Conservation (phyloP, 2,797 vertebrate genomes). For the Epinephelus coioides region DNA sequence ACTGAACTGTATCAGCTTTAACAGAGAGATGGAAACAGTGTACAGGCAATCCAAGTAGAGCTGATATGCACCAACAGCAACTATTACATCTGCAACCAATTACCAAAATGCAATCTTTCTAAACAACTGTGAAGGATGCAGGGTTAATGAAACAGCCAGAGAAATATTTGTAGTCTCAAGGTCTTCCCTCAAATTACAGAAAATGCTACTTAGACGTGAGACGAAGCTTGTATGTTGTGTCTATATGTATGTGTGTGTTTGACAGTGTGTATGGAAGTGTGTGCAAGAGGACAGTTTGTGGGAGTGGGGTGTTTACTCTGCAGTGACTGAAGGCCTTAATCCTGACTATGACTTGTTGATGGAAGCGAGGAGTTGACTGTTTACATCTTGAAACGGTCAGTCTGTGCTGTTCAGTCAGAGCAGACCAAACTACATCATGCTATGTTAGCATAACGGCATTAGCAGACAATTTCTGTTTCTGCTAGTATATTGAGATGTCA, state of each 20-base stretch:
- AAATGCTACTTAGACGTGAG: slow-evolving; percentile 15
- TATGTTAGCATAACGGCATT: background rate
- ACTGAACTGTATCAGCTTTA: background rate
- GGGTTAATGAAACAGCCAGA: slow-evolving; percentile 41
- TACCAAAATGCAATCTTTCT: slow-evolving; percentile 25
- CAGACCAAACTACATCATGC: background rate
- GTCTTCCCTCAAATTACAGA: slow-evolving; percentile 50
- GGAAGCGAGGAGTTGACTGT: slow-evolving; percentile 28
- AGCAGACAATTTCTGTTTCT: background rate
- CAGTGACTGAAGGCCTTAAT: slow-evolving; percentile 52
- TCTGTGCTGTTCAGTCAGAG: background rate
- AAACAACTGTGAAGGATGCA: slow-evolving; percentile 40
- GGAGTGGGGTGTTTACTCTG: slow-evolving; percentile 57
- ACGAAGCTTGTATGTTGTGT: slow-evolving; percentile 25
- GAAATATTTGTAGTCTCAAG: slow-evolving; percentile 37
- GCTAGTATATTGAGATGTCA: rapidly evolving
- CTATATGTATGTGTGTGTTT: slow-evolving; percentile 7
- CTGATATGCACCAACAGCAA: background rate
- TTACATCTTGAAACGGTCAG: slow-evolving; percentile 23
- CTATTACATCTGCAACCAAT: slow-evolving; percentile 55
- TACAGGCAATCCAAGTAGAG: background rate
- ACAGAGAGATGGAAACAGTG: background rate
- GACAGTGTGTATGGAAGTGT: background rate
- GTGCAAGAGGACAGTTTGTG: slow-evolving; percentile 40
- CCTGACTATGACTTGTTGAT: slow-evolving; percentile 50